Base-by-base conservation (phyloP, 2,888 invertebrate genomes). In the Neoascia interrupta region DNA sequence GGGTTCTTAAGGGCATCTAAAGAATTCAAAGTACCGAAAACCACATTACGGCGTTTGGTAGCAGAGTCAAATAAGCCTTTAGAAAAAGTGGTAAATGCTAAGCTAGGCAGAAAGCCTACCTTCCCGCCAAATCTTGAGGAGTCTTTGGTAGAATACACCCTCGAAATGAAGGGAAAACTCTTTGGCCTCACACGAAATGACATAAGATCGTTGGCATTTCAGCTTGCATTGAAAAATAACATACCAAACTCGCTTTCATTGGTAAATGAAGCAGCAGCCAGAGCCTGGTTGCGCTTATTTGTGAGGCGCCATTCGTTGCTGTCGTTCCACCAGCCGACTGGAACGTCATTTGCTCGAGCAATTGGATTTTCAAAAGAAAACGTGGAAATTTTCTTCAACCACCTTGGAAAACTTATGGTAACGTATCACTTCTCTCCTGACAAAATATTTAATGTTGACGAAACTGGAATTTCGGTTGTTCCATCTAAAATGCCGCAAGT, bases 381-480 rank as follows among this genome's bases (percentile, higher is more conserved):
- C 8, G 47, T 53, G 5, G 28, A 41, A 10, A 36, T 36, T 53
- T 61, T 70, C 19, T 60, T 53, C 31, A 15, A 34, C 23, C 28
- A 11, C 3, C 21, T 58, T 28, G 11, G 36, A 51, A 34, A 13
- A 21, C 26, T 49, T 28, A 51, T 60, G 21, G 18, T 23, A 8
- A 60, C 43, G 15, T 53, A 43, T 15, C 39, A 58, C 13, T 58
- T 47, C 19, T n/a, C 43, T 53, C 45, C 61, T 39, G 49, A 60
- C 11, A 70, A 70, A 18, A 61, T 66, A 23, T 73, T 53, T 31
- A 76, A 81, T 28, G 39, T 81, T 6, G 64, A 60, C 45, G 64
- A 69, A 69, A 81, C 51, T 8, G 60, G 68, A n/a, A 58, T 69
- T 43, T 69, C 34, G 5, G 60, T 58, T 51, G 45, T 70, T 3